Evolutionary conservation across 2,113 vertebrate species (phyloP).

Genomic region (Ceuthmochares aereus): DNA sequence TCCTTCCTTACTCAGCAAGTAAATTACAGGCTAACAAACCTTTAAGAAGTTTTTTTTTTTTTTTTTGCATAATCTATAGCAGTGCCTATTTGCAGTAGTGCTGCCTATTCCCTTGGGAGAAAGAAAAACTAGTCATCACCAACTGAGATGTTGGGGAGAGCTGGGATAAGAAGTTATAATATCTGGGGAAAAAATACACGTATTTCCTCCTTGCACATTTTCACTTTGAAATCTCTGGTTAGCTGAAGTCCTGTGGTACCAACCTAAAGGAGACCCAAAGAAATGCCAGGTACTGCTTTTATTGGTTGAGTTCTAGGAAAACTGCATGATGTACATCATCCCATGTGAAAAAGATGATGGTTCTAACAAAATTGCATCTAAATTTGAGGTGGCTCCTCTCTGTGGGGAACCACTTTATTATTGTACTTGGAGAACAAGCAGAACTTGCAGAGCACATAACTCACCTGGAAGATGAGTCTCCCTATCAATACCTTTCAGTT

Average conservation of each 20-base stretch:
- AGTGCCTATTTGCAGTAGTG: neutral
- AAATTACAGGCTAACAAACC: neutral
- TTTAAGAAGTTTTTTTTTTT: no score
- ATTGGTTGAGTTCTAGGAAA: neutral
- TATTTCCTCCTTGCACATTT: neutral
- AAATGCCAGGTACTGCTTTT: neutral
- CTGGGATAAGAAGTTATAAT: neutral
- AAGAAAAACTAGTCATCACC: neutral
- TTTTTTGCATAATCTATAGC: neutral
- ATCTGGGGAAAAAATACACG: neutral
- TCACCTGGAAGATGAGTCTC: neutral
- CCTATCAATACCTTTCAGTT: neutral
- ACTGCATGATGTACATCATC: neutral
- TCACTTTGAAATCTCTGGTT: neutral
- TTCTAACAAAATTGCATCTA: neutral
- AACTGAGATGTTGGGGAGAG: neutral
- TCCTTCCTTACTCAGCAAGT: neutral
- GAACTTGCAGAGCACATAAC: neutral
- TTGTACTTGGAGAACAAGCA: neutral
- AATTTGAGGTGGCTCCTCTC: neutral
- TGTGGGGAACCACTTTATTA: neutral
- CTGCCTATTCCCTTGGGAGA: neutral
- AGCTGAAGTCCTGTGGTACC: neutral
- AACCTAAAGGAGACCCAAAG: neutral
- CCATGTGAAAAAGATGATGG: neutral